These are phyloP conservation scores for Apostichopus californicus DNA, from an alignment of 35 echinoderm and acorn worm genomes.

Conservation along the genomic window DNA sequence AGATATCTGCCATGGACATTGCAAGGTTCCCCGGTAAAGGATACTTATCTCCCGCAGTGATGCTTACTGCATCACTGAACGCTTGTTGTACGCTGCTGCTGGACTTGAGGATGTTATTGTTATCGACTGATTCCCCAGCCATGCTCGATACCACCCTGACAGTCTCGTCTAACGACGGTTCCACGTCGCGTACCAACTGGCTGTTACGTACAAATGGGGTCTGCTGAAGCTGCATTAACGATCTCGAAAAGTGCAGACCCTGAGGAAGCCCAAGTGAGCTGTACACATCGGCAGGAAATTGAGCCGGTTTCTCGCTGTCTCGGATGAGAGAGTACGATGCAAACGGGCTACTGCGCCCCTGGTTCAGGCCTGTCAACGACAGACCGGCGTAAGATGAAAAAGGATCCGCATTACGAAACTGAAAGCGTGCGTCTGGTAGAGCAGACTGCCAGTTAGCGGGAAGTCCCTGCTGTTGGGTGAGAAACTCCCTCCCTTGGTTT, in stretches of 20 bases:
- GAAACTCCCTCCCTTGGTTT: conserved; percentile 59
- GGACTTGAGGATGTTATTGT: conserved; percentile 84
- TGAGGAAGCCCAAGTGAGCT: conserved; percentile 39
- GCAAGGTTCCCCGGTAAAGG: conserved; percentile 79
- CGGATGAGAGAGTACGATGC: conserved; percentile 27
- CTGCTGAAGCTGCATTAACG: conserved; percentile 55
- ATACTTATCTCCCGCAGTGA: conserved; percentile 64
- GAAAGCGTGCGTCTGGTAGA: conserved; percentile 22
- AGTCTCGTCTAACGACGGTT: conserved; percentile 7
- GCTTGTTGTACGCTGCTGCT: conserved; percentile 68
- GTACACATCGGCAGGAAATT: conserved; percentile 42
- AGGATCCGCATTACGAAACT: conserved; percentile 15
- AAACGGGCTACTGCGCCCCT: conserved; percentile 53
- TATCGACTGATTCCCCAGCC: conserved; percentile 28
- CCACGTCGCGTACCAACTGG: conserved; percentile 3
- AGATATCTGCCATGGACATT: conserved; percentile 68
- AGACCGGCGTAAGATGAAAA: conserved; percentile 23
- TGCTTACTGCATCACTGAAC: conserved; percentile 46
- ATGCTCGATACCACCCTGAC: conserved; percentile 30
- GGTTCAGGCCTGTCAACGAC: conserved; percentile 29
- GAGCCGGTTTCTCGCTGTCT: conserved; percentile 31
- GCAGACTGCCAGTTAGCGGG: conserved; percentile 38
- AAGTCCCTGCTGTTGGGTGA: conserved; percentile 48
- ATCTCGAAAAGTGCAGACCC: conserved; percentile 34
- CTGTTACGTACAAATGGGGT: conserved; percentile 16